Base-by-base conservation (phyloP, 2,797 vertebrate species). In the Fistularia commersonii region DNA sequence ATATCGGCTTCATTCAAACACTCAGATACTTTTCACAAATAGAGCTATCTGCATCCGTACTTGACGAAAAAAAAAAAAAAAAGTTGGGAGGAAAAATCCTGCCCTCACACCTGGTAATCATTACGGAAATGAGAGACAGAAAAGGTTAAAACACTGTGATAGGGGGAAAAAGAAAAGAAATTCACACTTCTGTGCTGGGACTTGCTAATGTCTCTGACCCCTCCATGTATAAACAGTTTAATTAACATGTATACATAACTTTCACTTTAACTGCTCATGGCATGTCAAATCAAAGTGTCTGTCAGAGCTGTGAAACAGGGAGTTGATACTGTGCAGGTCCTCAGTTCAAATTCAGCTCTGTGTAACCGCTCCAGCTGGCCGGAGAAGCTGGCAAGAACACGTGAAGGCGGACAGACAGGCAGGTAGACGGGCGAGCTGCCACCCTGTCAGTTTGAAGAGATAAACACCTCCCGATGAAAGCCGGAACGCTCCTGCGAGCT, bases 191-290 rank as follows among this genome's bases (percentile, higher is more conserved):
- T 92, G 91, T 91, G 79, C 85, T 86, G 80, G 86, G 92, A 93
- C 90, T 91, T 91, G 86, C 73, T 95, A 94, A 94, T 93, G 91
- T 92, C 92, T 96, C 91, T 93, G 94, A 95, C 92, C 92, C 84
- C 88, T 92, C 84, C 77, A 83, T 82, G 84, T 85, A 87, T 92
- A 92, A 92, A 87, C 88, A 92, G 90, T 95, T 95, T 93, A 93
- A 95, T 96, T 94, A 95, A 89, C 88, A 87, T 90, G 87, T 90
- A 89, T 91, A 90, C 89, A 91, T 91, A 91, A 88, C 81, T 89
- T 90, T 86, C 87, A 88, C 85, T 88, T 91, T 84, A 89, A 90
- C 82, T 83, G 92, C 90, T 90, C 91, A 84, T 87, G 84, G 87
- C 84, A 91, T 87, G 89, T 87, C 90, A 92, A 90, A 92, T 89